Evolutionary conservation across 2,888 invertebrate genomes (phyloP).

Genomic region (Amphipoea lucens): DNA sequence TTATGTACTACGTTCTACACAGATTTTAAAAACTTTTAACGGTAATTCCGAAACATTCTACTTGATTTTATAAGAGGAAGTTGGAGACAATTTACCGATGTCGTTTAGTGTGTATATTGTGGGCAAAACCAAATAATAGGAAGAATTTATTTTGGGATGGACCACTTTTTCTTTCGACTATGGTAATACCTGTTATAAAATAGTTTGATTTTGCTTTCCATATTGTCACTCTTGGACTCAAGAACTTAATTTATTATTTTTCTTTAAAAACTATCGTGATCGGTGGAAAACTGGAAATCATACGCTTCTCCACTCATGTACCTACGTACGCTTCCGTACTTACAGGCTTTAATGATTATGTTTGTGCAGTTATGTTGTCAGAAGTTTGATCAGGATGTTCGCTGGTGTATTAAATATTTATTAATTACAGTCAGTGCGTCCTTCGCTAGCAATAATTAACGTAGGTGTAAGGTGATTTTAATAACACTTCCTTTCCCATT

Average conservation of each 20-base stretch:
- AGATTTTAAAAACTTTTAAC: not conserved
- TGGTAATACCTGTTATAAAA: not conserved
- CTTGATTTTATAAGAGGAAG: not conserved
- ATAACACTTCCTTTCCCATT: slow-evolving; percentile 51
- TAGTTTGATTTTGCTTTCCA: not conserved
- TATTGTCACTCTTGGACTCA: not conserved
- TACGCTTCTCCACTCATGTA: not conserved
- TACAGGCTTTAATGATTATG: slow-evolving; percentile 17
- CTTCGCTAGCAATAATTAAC: slow-evolving; percentile 41
- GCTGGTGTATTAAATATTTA: slow-evolving; percentile 48
- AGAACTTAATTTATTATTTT: no score
- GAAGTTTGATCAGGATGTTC: slow-evolving; percentile 46
- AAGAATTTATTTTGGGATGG: not conserved
- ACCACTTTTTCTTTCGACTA: no score
- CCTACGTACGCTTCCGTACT: not conserved
- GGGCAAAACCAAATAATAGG: not conserved
- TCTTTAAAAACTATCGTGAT: not conserved
- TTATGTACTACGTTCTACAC: not conserved
- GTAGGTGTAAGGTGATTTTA: slow-evolving; percentile 40
- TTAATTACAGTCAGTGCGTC: slow-evolving; percentile 44
- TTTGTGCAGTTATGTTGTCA: slow-evolving; percentile 30
- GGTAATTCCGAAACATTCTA: not conserved
- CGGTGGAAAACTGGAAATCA: not conserved
- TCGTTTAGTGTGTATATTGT: not conserved
- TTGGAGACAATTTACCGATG: slow-evolving; percentile 5